A percentile compares a stretch with the other conserved stretches of the same genome.
Evolutionary conservation across 2,113 vertebrate genomes (phyloP).

Genomic region (Tragelaphus scriptus): DNA sequence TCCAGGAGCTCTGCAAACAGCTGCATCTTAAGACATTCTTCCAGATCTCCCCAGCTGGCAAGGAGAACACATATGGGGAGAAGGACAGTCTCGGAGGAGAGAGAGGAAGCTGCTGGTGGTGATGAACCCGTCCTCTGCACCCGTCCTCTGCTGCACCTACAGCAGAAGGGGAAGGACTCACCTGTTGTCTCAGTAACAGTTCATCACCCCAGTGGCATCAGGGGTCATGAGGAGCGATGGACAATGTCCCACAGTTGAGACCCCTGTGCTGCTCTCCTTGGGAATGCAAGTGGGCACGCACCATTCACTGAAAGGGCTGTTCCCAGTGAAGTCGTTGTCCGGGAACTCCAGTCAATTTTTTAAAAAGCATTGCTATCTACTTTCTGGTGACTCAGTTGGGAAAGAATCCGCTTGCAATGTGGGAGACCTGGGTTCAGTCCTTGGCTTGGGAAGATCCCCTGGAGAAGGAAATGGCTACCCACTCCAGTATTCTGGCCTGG

Average conservation of each 20-base stretch:
- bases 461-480: neutral
- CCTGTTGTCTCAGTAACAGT: neutral
- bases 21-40: neutral
- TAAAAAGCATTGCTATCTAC: neutral
- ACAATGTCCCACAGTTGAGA: rapidly evolving
- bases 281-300: no score
- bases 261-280: rapidly evolving
- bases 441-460: neutral
- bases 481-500: neutral
- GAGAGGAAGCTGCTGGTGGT: neutral
- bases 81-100: neutral
- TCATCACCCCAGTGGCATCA: neutral
- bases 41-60: rapidly evolving
- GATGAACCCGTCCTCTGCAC: rapidly evolving
- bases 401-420: neutral
- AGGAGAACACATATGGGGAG: rapidly evolving
- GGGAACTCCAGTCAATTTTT: neutral
- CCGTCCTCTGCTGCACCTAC: no score
- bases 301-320: neutral
- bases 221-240: neutral
- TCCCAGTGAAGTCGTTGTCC: neutral
- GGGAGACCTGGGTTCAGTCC: neutral
- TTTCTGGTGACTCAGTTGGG: neutral
- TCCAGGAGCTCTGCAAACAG: neutral
- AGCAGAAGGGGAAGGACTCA: neutral